Evolutionary conservation across 2,113 vertebrate genomes (phyloP).

Genomic region (Talpa occidentalis): DNA sequence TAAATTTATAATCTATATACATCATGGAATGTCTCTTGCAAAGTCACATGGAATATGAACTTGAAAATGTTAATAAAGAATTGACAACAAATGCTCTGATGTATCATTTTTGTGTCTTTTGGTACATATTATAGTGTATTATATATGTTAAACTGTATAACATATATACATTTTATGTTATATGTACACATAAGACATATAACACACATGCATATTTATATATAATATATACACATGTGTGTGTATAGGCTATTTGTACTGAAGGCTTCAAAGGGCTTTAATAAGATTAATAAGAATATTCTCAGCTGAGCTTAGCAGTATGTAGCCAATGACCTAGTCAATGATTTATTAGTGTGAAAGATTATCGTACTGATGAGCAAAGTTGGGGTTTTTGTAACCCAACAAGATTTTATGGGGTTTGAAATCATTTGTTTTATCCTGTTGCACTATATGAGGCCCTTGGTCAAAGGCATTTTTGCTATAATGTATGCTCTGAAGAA

Average conservation of each 20-base stretch:
- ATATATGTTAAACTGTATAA: too few relatives aligned
- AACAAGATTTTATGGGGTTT: constrained; percentile 8
- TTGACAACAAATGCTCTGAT: neutral
- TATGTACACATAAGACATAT: too few relatives aligned
- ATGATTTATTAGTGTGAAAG: constrained; percentile 60
- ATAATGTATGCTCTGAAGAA: constrained; percentile 39
- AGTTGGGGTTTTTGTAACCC: constrained; percentile 33
- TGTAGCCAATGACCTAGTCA: constrained; percentile 7
- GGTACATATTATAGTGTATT: too few relatives aligned
- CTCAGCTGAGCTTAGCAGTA: constrained; percentile 34
- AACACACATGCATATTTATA: neutral
- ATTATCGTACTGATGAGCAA: neutral
- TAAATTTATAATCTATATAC: neutral
- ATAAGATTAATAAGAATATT: constrained; percentile 46
- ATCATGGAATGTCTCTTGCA: neutral
- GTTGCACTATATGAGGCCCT: constrained; percentile 15
- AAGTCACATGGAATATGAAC: neutral
- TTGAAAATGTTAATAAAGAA: constrained; percentile 10
- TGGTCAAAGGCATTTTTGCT: constrained; percentile 36
- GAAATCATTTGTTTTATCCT: constrained; percentile 69
- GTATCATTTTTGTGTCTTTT: neutral
- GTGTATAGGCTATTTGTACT: neutral
- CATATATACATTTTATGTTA: neutral
- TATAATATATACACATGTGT: too few relatives aligned
- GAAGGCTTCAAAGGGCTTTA: constrained; percentile 29